Evolutionary conservation across 2,888 invertebrate genomes (phyloP).

Genomic region (Fragum fragum): DNA sequence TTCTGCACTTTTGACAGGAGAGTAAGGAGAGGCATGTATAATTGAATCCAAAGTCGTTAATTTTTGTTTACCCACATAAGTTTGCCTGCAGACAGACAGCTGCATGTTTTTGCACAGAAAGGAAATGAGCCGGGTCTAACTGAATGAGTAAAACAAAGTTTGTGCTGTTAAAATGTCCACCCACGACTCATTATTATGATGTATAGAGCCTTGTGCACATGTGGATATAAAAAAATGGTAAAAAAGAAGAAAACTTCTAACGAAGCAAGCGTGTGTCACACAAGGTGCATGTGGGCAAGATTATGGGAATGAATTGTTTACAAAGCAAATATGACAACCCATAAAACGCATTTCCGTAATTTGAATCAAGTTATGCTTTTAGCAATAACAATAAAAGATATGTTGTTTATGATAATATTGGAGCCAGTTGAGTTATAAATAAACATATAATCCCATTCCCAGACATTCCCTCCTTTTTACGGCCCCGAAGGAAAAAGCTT

Average conservation of each 20-base stretch:
- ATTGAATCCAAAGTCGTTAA: not conserved
- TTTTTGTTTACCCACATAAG: not conserved
- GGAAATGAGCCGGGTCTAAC: conserved; percentile 7
- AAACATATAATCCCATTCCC: too few relatives aligned
- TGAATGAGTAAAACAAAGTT: conserved; percentile 15
- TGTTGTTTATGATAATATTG: too few relatives aligned
- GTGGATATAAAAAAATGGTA: not conserved
- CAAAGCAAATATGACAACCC: too few relatives aligned
- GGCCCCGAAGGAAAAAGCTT: too few relatives aligned
- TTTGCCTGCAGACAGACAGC: conserved; percentile 5
- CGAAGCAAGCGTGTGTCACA: not conserved
- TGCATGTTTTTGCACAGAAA: conserved; percentile 15
- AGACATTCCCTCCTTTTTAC: too few relatives aligned
- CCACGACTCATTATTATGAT: not conserved
- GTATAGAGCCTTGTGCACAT: not conserved
- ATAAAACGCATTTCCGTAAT: too few relatives aligned
- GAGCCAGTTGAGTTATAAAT: too few relatives aligned
- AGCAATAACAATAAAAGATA: too few relatives aligned
- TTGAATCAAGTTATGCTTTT: too few relatives aligned
- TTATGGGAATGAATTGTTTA: not conserved
- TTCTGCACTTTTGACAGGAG: too few relatives aligned
- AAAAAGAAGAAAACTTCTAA: not conserved
- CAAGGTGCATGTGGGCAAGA: not conserved
- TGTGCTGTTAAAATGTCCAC: conserved; percentile 3
- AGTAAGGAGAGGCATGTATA: too few relatives aligned